Conservation (phyloP, 2,888 invertebrate species). For the Eilema sororculum region DNA sequence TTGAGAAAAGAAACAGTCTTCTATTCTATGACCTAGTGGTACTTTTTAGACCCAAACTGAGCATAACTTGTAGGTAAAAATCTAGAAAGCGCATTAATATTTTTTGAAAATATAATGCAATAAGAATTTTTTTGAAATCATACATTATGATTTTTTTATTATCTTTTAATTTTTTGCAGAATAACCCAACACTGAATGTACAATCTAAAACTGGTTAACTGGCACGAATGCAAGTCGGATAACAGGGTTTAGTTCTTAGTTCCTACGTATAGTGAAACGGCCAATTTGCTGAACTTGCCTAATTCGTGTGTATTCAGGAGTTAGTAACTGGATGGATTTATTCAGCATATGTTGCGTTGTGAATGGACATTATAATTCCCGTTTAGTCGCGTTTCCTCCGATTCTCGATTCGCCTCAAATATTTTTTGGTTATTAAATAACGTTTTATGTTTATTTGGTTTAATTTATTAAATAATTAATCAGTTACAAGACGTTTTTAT, state of each 20-base stretch:
- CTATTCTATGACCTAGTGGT: not conserved
- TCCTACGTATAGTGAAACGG: not conserved
- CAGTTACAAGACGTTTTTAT: too few relatives aligned
- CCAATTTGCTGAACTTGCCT: not conserved
- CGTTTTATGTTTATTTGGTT: too few relatives aligned
- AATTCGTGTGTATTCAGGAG: conserved; percentile 4
- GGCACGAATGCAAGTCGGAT: not conserved
- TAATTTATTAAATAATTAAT: too few relatives aligned
- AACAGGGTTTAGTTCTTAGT: too few relatives aligned
- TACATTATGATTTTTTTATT: too few relatives aligned
- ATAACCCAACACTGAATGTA: not conserved
- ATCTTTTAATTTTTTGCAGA: not conserved
- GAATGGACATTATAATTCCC: not conserved
- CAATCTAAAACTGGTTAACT: not conserved
- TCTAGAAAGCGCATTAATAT: not conserved
- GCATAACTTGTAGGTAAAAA: not conserved
- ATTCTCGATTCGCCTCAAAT: too few relatives aligned
- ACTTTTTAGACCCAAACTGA: not conserved
- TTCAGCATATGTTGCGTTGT: not conserved
- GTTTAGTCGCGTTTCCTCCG: not conserved
- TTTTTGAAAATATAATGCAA: too few relatives aligned
- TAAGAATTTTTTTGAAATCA: too few relatives aligned
- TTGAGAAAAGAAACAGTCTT: not conserved
- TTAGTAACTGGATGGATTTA: not conserved
- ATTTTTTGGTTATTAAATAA: too few relatives aligned